Evolutionary conservation across 2,888 invertebrate species (phyloP).

Genomic region (Sceliomorpha sp.): DNA sequence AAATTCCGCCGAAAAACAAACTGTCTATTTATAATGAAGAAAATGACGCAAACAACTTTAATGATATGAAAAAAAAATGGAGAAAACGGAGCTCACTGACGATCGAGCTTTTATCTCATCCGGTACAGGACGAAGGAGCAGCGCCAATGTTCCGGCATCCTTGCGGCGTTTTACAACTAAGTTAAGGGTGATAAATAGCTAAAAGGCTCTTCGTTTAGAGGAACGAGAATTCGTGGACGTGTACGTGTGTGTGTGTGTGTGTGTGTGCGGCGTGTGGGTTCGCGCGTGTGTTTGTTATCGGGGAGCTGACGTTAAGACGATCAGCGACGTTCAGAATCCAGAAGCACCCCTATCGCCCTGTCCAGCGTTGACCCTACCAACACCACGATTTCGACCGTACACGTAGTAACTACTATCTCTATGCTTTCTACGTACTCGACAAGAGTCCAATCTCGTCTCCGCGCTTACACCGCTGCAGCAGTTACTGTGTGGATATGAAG

Average conservation of each 20-base stretch:
- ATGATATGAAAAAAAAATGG: neutral
- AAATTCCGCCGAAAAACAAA: too few relatives aligned
- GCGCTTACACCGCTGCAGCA: conserved; percentile 42
- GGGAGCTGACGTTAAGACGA: conserved; percentile 54
- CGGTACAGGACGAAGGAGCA: conserved; percentile 42
- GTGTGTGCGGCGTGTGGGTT: conserved; percentile 21
- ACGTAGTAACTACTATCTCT: conserved; percentile 49
- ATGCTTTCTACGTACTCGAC: conserved; percentile 38
- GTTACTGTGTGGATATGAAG: conserved; percentile 42
- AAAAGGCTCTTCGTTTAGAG: conserved; percentile 36
- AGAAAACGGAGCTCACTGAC: conserved; percentile 18
- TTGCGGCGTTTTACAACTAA: conserved; percentile 50
- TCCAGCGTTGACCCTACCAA: conserved; percentile 67
- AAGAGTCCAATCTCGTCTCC: conserved; percentile 42
- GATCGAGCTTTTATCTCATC: conserved; percentile 46
- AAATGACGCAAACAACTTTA: too few relatives aligned
- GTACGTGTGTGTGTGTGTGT: conserved; percentile 25
- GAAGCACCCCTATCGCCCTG: conserved; percentile 72
- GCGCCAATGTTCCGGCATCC: conserved; percentile 46
- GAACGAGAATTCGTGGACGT: conserved; percentile 36
- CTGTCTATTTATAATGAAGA: too few relatives aligned
- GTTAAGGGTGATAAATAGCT: conserved; percentile 53
- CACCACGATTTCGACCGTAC: conserved; percentile 38
- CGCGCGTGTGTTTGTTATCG: conserved; percentile 50
- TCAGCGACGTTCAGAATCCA: conserved; percentile 65